phyloP scores from a whole-genome alignment of 2,888 invertebrate genomes.

The Nomada hirtipes region DNA sequence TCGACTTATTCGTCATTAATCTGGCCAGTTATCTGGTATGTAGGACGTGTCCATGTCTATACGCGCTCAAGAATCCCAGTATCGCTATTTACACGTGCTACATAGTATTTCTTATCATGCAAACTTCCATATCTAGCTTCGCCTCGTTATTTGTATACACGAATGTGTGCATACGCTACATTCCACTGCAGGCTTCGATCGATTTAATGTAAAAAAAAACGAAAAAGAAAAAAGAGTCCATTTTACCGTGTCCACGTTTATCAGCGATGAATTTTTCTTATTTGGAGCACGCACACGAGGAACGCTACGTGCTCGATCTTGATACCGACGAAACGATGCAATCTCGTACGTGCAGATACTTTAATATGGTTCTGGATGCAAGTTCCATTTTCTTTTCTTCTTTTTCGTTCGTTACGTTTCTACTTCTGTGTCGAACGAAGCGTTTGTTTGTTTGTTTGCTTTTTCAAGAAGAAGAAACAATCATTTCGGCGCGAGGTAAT shows the following conservation, averaged over 20 bases:
- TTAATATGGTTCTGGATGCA: too few species aligned
- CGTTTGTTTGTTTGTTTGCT: too few species aligned
- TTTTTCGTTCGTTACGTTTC: too few species aligned
- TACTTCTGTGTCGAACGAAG: too few species aligned
- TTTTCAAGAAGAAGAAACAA: too few species aligned
- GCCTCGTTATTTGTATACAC: slow-evolving; percentile 31
- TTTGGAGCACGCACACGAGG: background rate
- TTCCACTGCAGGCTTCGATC: slow-evolving; percentile 19
- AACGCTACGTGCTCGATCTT: too few species aligned
- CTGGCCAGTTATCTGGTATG: slow-evolving; percentile 21
- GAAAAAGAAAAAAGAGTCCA: background rate
- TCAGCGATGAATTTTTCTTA: background rate
- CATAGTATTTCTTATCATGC: slow-evolving; percentile 37
- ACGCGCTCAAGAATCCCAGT: slow-evolving; percentile 22
- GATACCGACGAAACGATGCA: too few species aligned
- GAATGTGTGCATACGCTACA: slow-evolving; percentile 15
- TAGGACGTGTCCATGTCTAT: slow-evolving; percentile 8
- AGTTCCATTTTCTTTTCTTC: too few species aligned
- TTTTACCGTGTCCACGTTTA: background rate
- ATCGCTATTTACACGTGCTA: slow-evolving; percentile 42
- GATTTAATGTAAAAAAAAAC: background rate
- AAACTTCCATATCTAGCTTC: slow-evolving; percentile 47
- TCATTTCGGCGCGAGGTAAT: background rate
- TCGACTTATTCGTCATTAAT: slow-evolving; percentile 16
- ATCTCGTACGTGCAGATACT: too few species aligned